Percentiles rank a stretch among this genome's conserved stretches.
These are phyloP conservation scores for Athalia circularis DNA, from an alignment of 2,888 invertebrate genomes.

Conservation along the genomic window DNA sequence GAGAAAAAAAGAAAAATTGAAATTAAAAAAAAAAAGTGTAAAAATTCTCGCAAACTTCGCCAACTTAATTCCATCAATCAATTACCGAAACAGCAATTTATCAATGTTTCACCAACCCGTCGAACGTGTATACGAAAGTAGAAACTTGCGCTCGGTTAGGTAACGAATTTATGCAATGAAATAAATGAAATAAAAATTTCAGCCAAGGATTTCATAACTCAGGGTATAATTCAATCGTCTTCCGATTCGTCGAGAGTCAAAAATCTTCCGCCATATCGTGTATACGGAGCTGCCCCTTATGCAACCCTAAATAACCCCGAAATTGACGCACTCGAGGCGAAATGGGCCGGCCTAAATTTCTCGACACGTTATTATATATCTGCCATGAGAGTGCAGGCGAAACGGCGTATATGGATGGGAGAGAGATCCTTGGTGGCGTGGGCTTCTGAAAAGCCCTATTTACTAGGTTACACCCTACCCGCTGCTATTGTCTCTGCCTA, in stretches of 20 bases:
- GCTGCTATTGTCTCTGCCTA: conserved; percentile 48
- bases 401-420: not conserved
- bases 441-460: conserved; percentile 34
- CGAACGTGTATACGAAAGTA: too few species aligned
- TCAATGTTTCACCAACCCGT: too few species aligned
- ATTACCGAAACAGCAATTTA: too few species aligned
- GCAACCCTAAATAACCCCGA: not conserved
- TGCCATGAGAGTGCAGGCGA: not conserved
- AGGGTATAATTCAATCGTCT: too few species aligned
- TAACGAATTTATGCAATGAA: too few species aligned
- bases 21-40: not conserved
- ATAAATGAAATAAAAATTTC: too few species aligned
- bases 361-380: conserved; percentile 14
- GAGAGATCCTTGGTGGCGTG: conserved; percentile 13
- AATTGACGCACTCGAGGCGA: conserved; percentile 8
- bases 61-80: not conserved
- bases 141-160: too few species aligned
- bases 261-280: conserved; percentile 2
- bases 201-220: too few species aligned
- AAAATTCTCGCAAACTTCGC: conserved; percentile 3
- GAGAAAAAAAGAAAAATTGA: not conserved
- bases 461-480: conserved; percentile 39
- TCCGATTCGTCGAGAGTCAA: not conserved
- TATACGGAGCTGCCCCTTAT: too few species aligned
- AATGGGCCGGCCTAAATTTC: conserved; percentile 17